Evolutionary conservation across 2,797 vertebrate genomes (phyloP).

Genomic region (Falco concolor): DNA sequence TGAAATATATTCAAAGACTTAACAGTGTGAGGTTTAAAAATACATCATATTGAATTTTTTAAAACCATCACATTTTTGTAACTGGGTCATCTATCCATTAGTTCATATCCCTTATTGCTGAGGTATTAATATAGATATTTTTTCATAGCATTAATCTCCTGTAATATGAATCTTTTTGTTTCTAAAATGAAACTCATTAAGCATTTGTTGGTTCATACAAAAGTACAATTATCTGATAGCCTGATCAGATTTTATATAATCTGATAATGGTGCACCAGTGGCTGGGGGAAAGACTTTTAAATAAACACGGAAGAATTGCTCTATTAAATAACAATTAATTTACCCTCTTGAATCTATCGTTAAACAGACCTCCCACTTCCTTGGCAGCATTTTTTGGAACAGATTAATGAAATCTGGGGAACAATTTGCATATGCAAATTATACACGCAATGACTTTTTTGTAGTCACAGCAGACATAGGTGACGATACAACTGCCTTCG

Average conservation of each 20-base stretch:
- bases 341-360: background rate
- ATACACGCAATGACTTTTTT: slow-evolving; percentile 10
- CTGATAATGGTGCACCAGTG: slow-evolving; percentile 41
- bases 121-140: slow-evolving; percentile 50
- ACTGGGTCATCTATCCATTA: slow-evolving; percentile 66
- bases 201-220: slow-evolving; percentile 23
- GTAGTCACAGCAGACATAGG: slow-evolving; percentile 17
- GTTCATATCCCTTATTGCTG: slow-evolving; percentile 32
- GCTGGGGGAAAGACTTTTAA: background rate
- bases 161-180: slow-evolving; percentile 38
- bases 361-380: slow-evolving; percentile 6
- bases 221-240: slow-evolving; percentile 46
- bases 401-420: slow-evolving; percentile 16
- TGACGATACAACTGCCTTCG: slow-evolving; percentile 24
- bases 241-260: slow-evolving; percentile 60
- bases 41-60: slow-evolving; percentile 28
- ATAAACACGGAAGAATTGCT: background rate
- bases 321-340: slow-evolving; percentile 31
- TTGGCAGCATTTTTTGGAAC: slow-evolving; percentile 47
- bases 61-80: slow-evolving; percentile 21
- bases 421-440: slow-evolving; percentile 50
- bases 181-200: slow-evolving; percentile 49
- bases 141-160: slow-evolving; percentile 48
- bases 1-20: background rate
- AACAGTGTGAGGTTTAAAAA: slow-evolving; percentile 26